phyloP scores from a whole-genome alignment of 1,140 invertebrate genomes.

The Drosophila asahinai region DNA sequence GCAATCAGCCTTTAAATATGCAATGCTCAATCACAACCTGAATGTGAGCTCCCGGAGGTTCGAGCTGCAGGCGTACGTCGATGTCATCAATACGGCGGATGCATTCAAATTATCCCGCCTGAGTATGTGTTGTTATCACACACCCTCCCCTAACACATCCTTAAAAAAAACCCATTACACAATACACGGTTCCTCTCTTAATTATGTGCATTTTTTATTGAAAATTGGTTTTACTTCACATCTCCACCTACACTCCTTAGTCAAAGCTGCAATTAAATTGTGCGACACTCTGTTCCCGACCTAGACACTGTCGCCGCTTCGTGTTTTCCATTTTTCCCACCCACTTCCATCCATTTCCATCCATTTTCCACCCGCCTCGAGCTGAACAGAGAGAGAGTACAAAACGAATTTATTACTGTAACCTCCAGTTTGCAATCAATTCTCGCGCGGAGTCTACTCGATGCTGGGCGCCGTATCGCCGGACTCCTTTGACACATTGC shows the following conservation, averaged over 20 bases:
- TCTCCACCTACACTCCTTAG: constrained; percentile 5
- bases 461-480: constrained; percentile 96
- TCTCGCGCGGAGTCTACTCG: constrained; percentile 94
- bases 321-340: constrained; percentile 11
- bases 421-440: constrained; percentile 94
- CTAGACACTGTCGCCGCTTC: constrained; percentile 57
- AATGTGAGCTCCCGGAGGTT: constrained; percentile 90
- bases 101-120: constrained; percentile 95
- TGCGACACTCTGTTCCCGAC: constrained; percentile 64
- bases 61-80: constrained; percentile 94
- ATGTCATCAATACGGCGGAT: constrained; percentile 96
- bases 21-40: constrained; percentile 92
- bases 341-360: constrained; percentile 4
- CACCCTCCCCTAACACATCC: background rate
- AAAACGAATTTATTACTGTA: constrained; percentile 71
- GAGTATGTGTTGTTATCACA: constrained; percentile 89
- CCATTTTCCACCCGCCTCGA: constrained; percentile 12
- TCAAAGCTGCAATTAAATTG: constrained; percentile 66
- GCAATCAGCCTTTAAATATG: constrained; percentile 94
- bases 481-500: constrained; percentile 96
- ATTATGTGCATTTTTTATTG: constrained; percentile 78
- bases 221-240: constrained; percentile 59
- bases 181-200: constrained; percentile 59
- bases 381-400: constrained; percentile 25
- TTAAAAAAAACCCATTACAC: constrained; percentile 34